Percentiles rank a stretch among this genome's conserved stretches.
Conservation (phyloP, 2,888 invertebrate species). For the Rhagonycha fulva region DNA sequence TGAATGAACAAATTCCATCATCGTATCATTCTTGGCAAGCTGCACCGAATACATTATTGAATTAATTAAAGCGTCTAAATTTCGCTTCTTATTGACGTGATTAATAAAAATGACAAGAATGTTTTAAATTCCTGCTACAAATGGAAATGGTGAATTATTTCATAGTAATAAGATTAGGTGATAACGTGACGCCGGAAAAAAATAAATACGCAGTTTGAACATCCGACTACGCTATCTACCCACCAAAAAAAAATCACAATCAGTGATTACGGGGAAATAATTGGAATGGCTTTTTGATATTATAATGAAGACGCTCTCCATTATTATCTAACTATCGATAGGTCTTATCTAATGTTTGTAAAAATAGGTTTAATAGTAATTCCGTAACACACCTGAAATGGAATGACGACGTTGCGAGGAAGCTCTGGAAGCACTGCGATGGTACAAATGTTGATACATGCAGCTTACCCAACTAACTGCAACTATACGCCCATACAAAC, state of each 20-base stretch:
- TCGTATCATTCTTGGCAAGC: not conserved
- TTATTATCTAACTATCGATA: not conserved
- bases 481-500: slow-evolving; percentile 24
- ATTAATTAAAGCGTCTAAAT: not conserved
- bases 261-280: not conserved
- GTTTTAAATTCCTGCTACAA: too few relatives aligned
- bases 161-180: not conserved
- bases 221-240: not conserved
- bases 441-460: slow-evolving; percentile 44
- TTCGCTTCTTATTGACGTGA: too few relatives aligned
- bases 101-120: too few relatives aligned
- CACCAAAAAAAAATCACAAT: not conserved
- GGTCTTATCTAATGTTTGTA: not conserved
- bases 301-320: not conserved
- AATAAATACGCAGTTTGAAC: not conserved
- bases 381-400: slow-evolving; percentile 49
- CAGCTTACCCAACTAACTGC: slow-evolving; percentile 39
- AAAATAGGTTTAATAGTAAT: not conserved
- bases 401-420: slow-evolving; percentile 49
- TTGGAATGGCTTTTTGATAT: not conserved
- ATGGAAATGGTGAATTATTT: not conserved
- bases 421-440: slow-evolving; percentile 42
- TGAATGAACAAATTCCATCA: not conserved
- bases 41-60: not conserved
- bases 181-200: not conserved